A percentile compares a stretch with the other conserved stretches of the same genome.
phyloP scores from a whole-genome alignment of 2,797 vertebrate species.

The Sciurus carolinensis region DNA sequence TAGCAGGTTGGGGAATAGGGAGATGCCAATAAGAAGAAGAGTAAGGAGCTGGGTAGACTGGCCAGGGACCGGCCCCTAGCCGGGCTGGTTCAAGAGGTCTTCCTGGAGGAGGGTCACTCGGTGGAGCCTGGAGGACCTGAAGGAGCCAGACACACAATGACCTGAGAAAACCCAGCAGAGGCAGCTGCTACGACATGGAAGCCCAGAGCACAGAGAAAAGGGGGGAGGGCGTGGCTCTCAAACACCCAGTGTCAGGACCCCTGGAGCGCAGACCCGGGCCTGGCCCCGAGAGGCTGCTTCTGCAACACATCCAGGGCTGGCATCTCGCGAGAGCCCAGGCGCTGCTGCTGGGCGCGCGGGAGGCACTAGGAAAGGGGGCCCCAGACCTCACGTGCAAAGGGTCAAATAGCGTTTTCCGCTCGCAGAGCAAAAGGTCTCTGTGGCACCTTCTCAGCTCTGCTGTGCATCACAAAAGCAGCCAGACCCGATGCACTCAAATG shows the following conservation, averaged over 20 bases:
- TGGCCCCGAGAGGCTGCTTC: background rate
- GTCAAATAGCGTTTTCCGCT: background rate
- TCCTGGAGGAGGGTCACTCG: background rate
- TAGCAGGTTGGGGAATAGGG: background rate
- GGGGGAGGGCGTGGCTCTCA: background rate
- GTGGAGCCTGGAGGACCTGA: background rate
- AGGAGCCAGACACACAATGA: no score
- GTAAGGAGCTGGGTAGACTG: background rate
- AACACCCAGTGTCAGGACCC: background rate
- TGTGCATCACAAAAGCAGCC: background rate
- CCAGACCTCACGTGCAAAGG: background rate
- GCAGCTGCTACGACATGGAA: background rate
- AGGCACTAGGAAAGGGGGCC: background rate
- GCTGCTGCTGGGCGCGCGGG: fast-evolving
- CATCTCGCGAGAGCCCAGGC: background rate
- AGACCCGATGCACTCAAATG: background rate
- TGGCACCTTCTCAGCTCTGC: background rate
- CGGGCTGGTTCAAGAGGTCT: background rate
- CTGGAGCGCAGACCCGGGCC: background rate
- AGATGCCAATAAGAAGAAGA: background rate
- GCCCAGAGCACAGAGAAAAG: no score
- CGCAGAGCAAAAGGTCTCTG: background rate
- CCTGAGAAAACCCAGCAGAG: no score
- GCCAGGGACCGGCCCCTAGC: background rate
- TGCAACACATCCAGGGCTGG: no score